phyloP scores from a whole-genome alignment of 2,888 invertebrate genomes.

The Achlya flavicornis region DNA sequence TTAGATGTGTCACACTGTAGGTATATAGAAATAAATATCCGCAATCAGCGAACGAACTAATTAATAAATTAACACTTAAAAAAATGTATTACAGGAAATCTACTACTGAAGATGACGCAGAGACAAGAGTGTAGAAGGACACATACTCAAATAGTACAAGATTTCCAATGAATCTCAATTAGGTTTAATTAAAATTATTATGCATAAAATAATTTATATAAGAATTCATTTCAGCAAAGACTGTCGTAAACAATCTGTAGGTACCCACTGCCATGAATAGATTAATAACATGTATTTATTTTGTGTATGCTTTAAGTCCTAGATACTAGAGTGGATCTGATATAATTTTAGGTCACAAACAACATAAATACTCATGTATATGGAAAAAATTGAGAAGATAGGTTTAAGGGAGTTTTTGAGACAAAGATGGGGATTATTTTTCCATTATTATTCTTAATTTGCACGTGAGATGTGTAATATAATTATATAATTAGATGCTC shows the following conservation, averaged over 20 bases:
- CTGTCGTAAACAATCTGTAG: constrained; percentile 65
- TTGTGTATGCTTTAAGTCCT: constrained; percentile 45
- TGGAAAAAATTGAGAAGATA: no score
- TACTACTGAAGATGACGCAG: constrained; percentile 83
- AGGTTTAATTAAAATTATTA: constrained; percentile 61
- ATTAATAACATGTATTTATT: constrained; percentile 22
- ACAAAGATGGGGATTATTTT: background rate
- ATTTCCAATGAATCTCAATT: constrained; percentile 83
- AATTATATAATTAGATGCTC: background rate
- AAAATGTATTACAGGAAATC: constrained; percentile 72
- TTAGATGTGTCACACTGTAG: no score
- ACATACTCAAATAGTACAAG: constrained; percentile 64
- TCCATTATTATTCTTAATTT: background rate
- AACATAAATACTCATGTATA: background rate
- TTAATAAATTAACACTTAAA: background rate
- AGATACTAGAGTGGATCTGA: background rate
- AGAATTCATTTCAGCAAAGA: constrained; percentile 67
- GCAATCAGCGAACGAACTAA: no score
- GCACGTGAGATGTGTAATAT: background rate
- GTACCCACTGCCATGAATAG: constrained; percentile 78
- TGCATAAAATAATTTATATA: constrained; percentile 34
- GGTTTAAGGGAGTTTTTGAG: background rate
- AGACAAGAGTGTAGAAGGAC: constrained; percentile 73
- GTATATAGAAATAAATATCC: no score
- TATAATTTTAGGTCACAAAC: background rate